These are phyloP conservation scores for Beris morrisii DNA, from an alignment of 2,888 invertebrate species.

Conservation along the genomic window DNA sequence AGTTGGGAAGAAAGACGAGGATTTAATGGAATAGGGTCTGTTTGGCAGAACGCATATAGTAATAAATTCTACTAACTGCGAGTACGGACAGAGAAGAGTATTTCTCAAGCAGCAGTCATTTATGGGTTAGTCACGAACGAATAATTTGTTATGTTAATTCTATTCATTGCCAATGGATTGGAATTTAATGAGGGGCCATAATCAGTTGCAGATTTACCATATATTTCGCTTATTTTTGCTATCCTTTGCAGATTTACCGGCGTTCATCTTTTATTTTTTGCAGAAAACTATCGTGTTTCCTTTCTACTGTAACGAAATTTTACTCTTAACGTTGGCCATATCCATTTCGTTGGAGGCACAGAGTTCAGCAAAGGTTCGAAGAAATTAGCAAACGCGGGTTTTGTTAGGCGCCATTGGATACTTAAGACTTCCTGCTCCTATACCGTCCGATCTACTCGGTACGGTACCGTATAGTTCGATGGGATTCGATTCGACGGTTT, in stretches of 20 bases:
- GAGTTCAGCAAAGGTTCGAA: conserved; percentile 23
- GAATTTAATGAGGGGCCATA: conserved; percentile 41
- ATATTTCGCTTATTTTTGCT: too few relatives aligned
- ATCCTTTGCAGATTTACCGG: too few relatives aligned
- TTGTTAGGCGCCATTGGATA: conserved; percentile 28
- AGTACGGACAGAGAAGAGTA: background rate
- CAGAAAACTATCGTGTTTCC: too few relatives aligned
- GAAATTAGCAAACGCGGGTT: conserved; percentile 30
- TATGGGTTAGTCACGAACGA: conserved; percentile 58
- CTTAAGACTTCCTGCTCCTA: conserved; percentile 29
- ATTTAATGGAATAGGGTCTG: too few relatives aligned
- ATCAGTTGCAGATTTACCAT: conserved; percentile 31
- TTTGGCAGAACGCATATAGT: too few relatives aligned
- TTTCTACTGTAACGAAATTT: too few relatives aligned
- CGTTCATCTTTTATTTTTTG: too few relatives aligned
- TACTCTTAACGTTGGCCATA: too few relatives aligned
- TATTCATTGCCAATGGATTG: conserved; percentile 41
- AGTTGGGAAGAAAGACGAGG: too few relatives aligned
- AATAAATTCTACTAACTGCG: too few relatives aligned
- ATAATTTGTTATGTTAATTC: conserved; percentile 57
- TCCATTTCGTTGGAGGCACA: background rate
- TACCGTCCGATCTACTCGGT: conserved; percentile 12
- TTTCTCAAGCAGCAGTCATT: conserved; percentile 46
- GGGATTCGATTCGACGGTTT: conserved; percentile 6
- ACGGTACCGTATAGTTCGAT: conserved; percentile 5